phyloP scores from a whole-genome alignment of 1,140 invertebrate genomes.

The Heliconius congener region DNA sequence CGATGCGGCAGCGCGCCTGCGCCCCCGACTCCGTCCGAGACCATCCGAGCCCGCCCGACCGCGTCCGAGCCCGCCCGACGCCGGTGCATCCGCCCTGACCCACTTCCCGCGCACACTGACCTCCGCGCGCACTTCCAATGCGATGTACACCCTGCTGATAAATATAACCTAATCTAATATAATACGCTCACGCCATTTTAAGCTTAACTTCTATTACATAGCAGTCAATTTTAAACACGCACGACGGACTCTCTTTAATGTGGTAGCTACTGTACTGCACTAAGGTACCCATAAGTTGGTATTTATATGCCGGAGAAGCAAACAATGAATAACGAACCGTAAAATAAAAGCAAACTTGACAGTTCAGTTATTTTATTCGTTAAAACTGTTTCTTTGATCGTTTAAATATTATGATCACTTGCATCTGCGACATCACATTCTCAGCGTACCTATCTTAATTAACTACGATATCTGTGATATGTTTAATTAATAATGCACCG shows the following conservation, averaged over 20 bases:
- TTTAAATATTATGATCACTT: constrained; percentile 3
- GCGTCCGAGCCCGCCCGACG: constrained; percentile 39
- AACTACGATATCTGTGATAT: background rate
- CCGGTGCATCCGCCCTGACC: constrained; percentile 69
- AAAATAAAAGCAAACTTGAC: constrained; percentile 58
- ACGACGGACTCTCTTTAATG: background rate
- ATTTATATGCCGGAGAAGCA: constrained; percentile 57
- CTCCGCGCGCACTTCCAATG: constrained; percentile 55
- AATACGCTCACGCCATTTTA: constrained; percentile 35
- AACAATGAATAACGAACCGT: constrained; percentile 66
- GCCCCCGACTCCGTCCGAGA: constrained; percentile 42
- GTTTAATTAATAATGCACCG: background rate
- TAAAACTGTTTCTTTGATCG: constrained; percentile 12
- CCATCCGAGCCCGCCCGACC: constrained; percentile 45
- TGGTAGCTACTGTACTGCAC: constrained; percentile 22
- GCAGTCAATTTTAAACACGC: constrained; percentile 31
- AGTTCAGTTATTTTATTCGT: constrained; percentile 47
- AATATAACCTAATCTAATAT: constrained; percentile 18
- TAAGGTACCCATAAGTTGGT: constrained; percentile 56
- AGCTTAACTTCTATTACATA: constrained; percentile 36
- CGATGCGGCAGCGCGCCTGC: constrained; percentile 67
- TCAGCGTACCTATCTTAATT: background rate
- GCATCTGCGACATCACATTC: background rate
- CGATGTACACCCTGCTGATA: constrained; percentile 42
- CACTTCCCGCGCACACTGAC: constrained; percentile 73